phyloP scores from a whole-genome alignment of 1,140 invertebrate species.

The Papilio machaon region DNA sequence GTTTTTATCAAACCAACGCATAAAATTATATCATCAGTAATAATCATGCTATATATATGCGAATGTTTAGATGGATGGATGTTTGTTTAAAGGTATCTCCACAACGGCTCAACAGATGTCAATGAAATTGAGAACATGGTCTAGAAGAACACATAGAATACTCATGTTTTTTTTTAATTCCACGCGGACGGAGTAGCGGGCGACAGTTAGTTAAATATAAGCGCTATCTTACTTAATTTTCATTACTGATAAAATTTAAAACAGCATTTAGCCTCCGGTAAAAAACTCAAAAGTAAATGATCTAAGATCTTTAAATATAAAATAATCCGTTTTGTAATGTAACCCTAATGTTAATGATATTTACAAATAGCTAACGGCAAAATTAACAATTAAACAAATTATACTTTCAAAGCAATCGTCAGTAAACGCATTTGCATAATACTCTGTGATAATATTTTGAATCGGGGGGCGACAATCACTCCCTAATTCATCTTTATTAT shows the following conservation, averaged over 20 bases:
- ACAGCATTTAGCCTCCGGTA: neutral
- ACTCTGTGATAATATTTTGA: conserved; percentile 52
- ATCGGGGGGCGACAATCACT: conserved; percentile 42
- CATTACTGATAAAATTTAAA: neutral
- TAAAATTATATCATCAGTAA: neutral
- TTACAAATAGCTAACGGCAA: conserved; percentile 53
- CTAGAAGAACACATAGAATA: too few species aligned
- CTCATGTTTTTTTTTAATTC: too few species aligned
- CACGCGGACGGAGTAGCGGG: too few species aligned
- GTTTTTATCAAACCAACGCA: neutral
- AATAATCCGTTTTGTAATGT: conserved; percentile 41
- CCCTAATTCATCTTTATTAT: conserved; percentile 40
- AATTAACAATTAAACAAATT: conserved; percentile 61
- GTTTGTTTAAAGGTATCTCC: too few species aligned
- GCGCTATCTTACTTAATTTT: too few species aligned
- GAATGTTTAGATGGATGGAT: too few species aligned
- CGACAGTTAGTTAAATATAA: too few species aligned
- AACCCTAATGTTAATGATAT: conserved; percentile 46
- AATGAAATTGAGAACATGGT: too few species aligned
- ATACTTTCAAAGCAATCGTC: conserved; percentile 51
- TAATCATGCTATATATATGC: neutral
- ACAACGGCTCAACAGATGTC: too few species aligned
- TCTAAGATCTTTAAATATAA: conserved; percentile 28
- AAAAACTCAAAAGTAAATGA: conserved; percentile 37
- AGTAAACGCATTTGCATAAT: conserved; percentile 48